Percentiles rank a stretch among this genome's conserved stretches.
Conservation (phyloP, 1,140 invertebrate species). For the Drosophila oshimai region DNA sequence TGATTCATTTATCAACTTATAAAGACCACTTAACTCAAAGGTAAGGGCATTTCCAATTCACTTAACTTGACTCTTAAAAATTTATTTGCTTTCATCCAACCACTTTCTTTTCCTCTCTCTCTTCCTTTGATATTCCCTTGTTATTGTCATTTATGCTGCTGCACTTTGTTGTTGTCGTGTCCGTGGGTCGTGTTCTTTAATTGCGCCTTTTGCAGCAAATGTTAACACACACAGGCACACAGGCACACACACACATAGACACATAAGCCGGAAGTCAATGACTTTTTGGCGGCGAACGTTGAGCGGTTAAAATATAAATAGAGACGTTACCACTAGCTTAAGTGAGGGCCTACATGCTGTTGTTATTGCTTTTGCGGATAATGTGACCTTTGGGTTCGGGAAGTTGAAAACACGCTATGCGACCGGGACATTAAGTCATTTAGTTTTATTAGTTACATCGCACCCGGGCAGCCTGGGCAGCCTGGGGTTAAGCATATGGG, state of each 20-base stretch:
- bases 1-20: no score
- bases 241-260: not conserved
- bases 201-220: constrained; percentile 61
- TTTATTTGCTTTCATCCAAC: not conserved
- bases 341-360: constrained; percentile 35
- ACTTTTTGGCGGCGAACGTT: constrained; percentile 53
- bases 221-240: constrained; percentile 18
- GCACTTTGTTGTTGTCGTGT: constrained; percentile 55
- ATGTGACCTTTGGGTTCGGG: constrained; percentile 68
- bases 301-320: constrained; percentile 64
- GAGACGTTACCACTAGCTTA: constrained; percentile 68
- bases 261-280: constrained; percentile 61
- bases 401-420: constrained; percentile 55
- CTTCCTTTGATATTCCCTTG: not conserved
- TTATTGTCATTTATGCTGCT: constrained; percentile 54
- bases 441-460: constrained; percentile 70
- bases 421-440: constrained; percentile 70
- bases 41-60: constrained; percentile 2
- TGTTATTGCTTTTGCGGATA: constrained; percentile 49
- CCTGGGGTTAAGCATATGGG: constrained; percentile 65
- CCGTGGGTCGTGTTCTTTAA: constrained; percentile 69
- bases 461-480: constrained; percentile 6
- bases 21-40: no score
- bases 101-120: not conserved
- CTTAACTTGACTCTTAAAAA: not conserved